Evolutionary conservation across 2,797 vertebrate species (phyloP).

Genomic region (Spondyliosoma cantharus): DNA sequence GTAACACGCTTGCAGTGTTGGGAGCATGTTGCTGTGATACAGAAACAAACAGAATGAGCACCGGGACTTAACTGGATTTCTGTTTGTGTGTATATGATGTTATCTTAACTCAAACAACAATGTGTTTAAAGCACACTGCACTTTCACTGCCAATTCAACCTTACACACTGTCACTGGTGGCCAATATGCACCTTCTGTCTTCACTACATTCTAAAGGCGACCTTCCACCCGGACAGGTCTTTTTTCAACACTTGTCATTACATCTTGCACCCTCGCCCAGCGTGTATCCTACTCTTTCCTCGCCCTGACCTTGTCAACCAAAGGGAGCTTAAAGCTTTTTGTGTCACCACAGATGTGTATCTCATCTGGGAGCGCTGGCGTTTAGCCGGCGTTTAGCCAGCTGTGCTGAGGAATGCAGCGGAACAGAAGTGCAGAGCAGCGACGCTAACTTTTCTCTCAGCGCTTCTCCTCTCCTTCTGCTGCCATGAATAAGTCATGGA

Average conservation of each 20-base stretch:
- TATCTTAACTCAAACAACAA: background rate
- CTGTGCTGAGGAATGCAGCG: constrained; percentile 2
- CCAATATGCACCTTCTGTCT: background rate
- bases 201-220: background rate
- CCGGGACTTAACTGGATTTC: background rate
- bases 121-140: background rate
- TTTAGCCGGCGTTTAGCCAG: constrained; percentile 43
- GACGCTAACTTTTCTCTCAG: constrained; percentile 17
- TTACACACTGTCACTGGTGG: background rate
- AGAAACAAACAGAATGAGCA: background rate
- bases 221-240: constrained; percentile 1
- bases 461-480: constrained; percentile 39
- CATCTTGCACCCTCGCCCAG: background rate
- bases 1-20: background rate
- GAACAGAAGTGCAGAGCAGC: constrained; percentile 4
- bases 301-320: constrained; percentile 1
- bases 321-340: constrained; percentile 26
- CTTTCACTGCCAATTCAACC: background rate
- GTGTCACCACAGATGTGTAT: constrained; percentile 36
- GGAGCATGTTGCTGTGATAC: background rate
- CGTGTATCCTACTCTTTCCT: background rate
- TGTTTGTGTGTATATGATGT: background rate
- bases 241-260: background rate
- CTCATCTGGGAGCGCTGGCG: constrained; percentile 15
- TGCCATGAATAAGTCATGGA: constrained; percentile 69